Percentiles rank a stretch among this genome's conserved stretches.
Evolutionary conservation across 1,140 invertebrate species (phyloP).

Genomic region (Antheraea pernyi): DNA sequence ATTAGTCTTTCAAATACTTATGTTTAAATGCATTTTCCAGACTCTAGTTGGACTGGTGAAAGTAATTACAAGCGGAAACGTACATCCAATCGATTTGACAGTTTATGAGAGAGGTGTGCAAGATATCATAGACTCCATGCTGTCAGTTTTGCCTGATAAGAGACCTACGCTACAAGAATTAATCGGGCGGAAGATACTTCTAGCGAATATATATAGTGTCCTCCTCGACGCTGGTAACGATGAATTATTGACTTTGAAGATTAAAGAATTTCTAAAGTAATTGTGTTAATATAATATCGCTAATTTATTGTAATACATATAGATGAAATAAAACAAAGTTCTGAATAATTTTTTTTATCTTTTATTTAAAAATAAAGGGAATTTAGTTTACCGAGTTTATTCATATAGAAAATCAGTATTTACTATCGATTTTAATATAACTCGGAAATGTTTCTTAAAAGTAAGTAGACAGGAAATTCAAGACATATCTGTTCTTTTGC

Average conservation of each 20-base stretch:
- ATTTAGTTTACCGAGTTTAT: conserved; percentile 3
- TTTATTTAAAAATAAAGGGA: conserved; percentile 13
- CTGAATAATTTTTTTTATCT: conserved; percentile 18
- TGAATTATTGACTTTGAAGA: conserved; percentile 49
- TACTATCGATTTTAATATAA: neutral
- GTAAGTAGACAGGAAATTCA: neutral
- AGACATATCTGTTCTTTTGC: conserved; percentile 36
- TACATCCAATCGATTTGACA: conserved; percentile 71
- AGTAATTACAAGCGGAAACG: conserved; percentile 75
- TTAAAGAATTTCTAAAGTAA: conserved; percentile 21
- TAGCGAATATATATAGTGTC: conserved; percentile 63
- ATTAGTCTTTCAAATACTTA: too few species aligned
- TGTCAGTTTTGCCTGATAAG: conserved; percentile 75
- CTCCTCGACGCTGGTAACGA: conserved; percentile 66
- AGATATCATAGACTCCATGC: conserved; percentile 75
- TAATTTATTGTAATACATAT: neutral
- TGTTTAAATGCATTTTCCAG: conserved; percentile 42
- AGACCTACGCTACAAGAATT: conserved; percentile 69
- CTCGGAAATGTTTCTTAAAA: neutral
- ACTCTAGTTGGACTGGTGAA: conserved; percentile 76
- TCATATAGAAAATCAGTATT: neutral
- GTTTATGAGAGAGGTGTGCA: conserved; percentile 75
- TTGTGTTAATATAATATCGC: neutral
- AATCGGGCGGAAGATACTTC: conserved; percentile 63
- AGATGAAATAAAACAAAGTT: conserved; percentile 13